Base-by-base conservation (phyloP, 2,888 invertebrate genomes). In the Hemicrepidius hirtus region DNA sequence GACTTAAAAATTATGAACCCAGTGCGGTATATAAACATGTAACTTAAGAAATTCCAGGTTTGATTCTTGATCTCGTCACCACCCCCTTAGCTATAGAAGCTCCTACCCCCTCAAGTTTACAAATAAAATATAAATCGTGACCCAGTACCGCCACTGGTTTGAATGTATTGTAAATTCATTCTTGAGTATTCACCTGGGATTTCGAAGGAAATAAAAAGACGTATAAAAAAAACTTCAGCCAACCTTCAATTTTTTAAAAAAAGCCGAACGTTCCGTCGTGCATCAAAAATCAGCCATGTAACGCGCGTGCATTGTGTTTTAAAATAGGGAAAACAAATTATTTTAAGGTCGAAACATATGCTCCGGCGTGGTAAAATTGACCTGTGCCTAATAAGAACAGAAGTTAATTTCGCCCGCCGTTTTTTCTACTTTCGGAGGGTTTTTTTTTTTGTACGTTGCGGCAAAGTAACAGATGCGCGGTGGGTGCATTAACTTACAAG, bases 361-460 rank as follows among this genome's bases (percentile, higher is more conserved):
- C 67, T 46, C 55, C 53, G 13, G 40, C n/a, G 50, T 35, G 32
- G n/a, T 44, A 63, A 62, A 49, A 63, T 63, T 35, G 67, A 67
- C 67, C 67, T 67, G 59, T 44, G 55, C 44, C 35, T 67, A 67
- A 67, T 67, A 67, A 67, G 46, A 46, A 24, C 21, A 50, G 41
- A 68, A 68, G 68, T 68, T 68, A 68, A 68, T 68, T 68, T 68
- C 41, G 68, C 67, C 49, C 49, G 59, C 24, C 67, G 62, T 62
- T 67, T 67, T 62, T 72, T 63, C n/a, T n/a, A n/a, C n/a, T n/a
- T 28, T 24, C 24, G 3, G 20, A 16, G 46, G 32, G 40, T 59
- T 72, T 69, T 53, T 55, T n/a, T n/a, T n/a, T 68, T 60, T 62
- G 28, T 68, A 37, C 7, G 12, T 6, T 60, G 59, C 40, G 28